phyloP scores from a whole-genome alignment of 2,113 vertebrate species.

The Syngnathoides biaculeatus region DNA sequence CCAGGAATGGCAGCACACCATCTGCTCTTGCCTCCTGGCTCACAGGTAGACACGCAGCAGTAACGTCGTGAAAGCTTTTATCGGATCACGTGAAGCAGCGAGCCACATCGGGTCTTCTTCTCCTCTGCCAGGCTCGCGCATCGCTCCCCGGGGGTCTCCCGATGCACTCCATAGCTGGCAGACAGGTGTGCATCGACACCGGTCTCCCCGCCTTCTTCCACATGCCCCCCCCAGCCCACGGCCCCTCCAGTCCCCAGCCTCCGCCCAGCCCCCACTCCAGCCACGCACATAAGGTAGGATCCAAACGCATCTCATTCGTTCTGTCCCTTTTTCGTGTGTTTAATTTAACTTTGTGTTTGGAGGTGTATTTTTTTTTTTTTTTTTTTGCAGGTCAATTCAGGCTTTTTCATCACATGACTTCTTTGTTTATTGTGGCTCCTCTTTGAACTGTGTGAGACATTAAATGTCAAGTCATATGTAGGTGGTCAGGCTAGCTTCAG shows the following conservation, averaged over 20 bases:
- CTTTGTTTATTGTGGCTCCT: too few relatives aligned
- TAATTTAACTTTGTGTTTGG: background rate
- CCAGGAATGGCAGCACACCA: conserved; percentile 73
- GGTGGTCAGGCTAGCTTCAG: too few relatives aligned
- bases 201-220: conserved; percentile 67
- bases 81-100: background rate
- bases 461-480: too few relatives aligned
- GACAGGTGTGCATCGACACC: conserved; percentile 78
- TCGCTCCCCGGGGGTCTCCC: conserved; percentile 65
- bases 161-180: conserved; percentile 76
- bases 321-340: background rate
- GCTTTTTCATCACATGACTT: too few relatives aligned
- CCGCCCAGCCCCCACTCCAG: conserved; percentile 69
- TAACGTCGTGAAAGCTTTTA: background rate
- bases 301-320: conserved; percentile 19
- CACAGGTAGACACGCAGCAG: conserved; percentile 75
- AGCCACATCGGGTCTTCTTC: background rate
- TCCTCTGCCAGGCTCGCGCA: conserved; percentile 60
- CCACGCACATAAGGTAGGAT: conserved; percentile 72
- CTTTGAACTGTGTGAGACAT: too few relatives aligned
- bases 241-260: conserved; percentile 66
- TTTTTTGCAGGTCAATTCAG: background rate
- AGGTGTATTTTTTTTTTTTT: background rate
- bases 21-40: conserved; percentile 79
- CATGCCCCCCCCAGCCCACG: conserved; percentile 65